Base-by-base conservation (phyloP, 2,888 invertebrate species). In the Hypercompe scribonia region DNA sequence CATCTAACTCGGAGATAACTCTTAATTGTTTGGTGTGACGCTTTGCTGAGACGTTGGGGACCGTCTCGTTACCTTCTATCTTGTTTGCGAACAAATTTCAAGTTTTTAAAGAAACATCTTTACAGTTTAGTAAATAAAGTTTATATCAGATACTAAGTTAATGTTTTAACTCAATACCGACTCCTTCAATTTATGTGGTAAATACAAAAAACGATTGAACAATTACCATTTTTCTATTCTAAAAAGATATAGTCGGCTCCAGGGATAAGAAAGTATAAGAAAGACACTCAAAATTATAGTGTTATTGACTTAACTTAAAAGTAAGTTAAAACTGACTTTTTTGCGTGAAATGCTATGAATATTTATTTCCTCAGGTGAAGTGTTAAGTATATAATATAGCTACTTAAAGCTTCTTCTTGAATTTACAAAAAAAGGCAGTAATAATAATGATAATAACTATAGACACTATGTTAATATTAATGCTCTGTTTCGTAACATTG, bases 1-100 rank as follows among this genome's bases (percentile, higher is more conserved):
- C 85, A 86, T 85, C 89, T 87, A 90, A 88, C 90, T 91, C 85
- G 71, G 80, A 88, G 90, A 90, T 90, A 92, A 92, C 91, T 91
- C 90, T 90, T 92, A 92, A 93, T 93, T 94, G 92, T 92, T 92
- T 90, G 89, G 90, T 89, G 90, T 90, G 90, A 90, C 89, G 87
- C 86, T 82, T 81, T 82, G 74, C 50, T 75, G 71, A 79, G 82
- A 78, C 77, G 82, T 81, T 79, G 84, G 78, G 84, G 81, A 78
- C 81, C 77, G 79, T 81, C 83, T 84, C 78, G 80, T 83, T 84
- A 85, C 84, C 83, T 83, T 84, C 86, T 84, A 86, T 84, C 86
- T 87, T 81, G 84, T 88, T 87, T 82, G 72, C 76, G 78, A 87
- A 87, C 84, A 86, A 87, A 86, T 88, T 85, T 86, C 68, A 87